Evolutionary conservation across 1,140 invertebrate genomes (phyloP), one percentile per base, ranked within the genome.

Genomic region (Polyergus mexicanus): DNA sequence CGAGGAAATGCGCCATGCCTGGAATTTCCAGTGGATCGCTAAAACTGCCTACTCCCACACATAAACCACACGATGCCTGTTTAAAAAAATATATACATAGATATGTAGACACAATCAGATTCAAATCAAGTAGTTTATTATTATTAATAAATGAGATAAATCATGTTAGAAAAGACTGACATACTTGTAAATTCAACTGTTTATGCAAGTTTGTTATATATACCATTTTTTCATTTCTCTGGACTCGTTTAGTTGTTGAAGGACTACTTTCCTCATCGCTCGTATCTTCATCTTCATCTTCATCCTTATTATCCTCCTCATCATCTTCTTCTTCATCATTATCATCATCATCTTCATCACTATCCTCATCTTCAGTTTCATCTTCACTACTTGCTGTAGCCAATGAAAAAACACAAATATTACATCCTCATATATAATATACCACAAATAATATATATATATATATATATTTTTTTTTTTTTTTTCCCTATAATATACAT

Each of bases 1-100:
- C 98, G 66, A 99, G 96, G 94, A 99, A 99, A 95, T 99, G 98
- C 1, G 98, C 98, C 89, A 99, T 92, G 1, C 99, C 99, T 86
- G 97, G 98, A 69, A 99, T 96, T 58, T 97, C 95, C 60, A 94
- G 91, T 0, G 98, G 98, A 93, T 97, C 96, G 90, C 96, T 97
- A 93, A 97, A 97, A 93, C 96, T 97, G 25, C 97, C 97, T 44
- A 97, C 97, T 56, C 96, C 96, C 16, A 98, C 96, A 78, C 96
- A 96, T 3, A 98, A 92, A 8, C 96, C 96, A 92, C 97, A 97
- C 2, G 97, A 97, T 56, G 97, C 97, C 96, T 97, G 89, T 86
- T 44, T n/a, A 63, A 87, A 62, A 60, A 41, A 56, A 66, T 16
- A 78, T 6, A 75, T 66, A 41, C 2, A 69, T 28, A 65, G 54